Evolutionary conservation across 2,888 invertebrate species (phyloP).

Genomic region (Polyommatus icarus): DNA sequence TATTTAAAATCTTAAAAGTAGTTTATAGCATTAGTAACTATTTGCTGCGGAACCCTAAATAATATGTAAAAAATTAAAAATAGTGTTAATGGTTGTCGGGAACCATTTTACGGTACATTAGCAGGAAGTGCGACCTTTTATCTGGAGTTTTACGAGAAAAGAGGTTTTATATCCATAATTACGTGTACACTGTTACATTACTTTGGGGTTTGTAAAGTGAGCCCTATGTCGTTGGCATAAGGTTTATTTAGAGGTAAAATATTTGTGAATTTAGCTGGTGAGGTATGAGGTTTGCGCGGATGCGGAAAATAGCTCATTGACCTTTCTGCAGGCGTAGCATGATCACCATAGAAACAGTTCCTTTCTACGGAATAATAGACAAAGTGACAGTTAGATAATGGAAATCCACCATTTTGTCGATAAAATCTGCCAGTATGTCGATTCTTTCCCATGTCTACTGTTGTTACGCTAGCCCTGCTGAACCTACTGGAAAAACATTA

Average conservation of each 20-base stretch:
- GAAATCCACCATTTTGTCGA: too few relatives aligned
- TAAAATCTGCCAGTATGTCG: too few relatives aligned
- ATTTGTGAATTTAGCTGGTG: neutral
- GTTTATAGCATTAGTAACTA: too few relatives aligned
- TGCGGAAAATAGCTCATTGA: neutral
- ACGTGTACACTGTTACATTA: slow-evolving; percentile 46
- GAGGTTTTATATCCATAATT: slow-evolving; percentile 78
- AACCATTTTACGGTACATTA: slow-evolving; percentile 68
- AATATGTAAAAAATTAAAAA: slow-evolving; percentile 67
- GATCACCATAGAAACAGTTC: too few relatives aligned
- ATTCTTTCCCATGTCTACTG: too few relatives aligned
- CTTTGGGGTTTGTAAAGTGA: neutral
- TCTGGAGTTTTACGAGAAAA: slow-evolving; percentile 69
- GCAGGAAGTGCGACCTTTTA: slow-evolving; percentile 70
- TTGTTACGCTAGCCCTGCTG: too few relatives aligned
- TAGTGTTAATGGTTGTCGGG: slow-evolving; percentile 71
- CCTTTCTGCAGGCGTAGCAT: neutral
- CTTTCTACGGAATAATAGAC: too few relatives aligned
- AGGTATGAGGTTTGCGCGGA: neutral
- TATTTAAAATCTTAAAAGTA: neutral
- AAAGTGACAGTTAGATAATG: too few relatives aligned
- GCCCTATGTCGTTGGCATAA: neutral
- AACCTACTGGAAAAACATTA: too few relatives aligned
- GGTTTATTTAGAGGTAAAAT: neutral
- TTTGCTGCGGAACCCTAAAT: slow-evolving; percentile 46